Evolutionary conservation across 2,797 vertebrate species (phyloP), one percentile per base, ranked within the genome.

Genomic region (Antrozous pallidus): DNA sequence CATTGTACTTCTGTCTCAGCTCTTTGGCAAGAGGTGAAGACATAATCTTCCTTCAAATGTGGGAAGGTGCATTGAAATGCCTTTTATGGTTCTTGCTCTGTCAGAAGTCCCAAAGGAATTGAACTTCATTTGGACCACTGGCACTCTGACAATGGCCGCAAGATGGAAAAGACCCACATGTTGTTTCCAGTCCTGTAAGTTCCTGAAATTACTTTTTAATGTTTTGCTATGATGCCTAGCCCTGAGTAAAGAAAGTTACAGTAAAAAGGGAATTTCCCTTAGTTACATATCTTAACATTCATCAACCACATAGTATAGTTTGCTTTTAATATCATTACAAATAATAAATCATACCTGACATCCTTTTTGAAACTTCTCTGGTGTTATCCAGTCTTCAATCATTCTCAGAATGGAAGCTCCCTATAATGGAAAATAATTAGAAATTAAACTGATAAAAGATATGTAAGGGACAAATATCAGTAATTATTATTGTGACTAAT

Each of bases 361-460:
- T 86, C 99, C 99, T 61, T 98, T 96, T 97, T 98, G 98, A 97
- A 99, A 99, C 3, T 28, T 26, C 0, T 98, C 98, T 96, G 98
- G 98, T 17, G 99, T 99, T 95, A 99, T 98, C 99, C 99, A 99
- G 95, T 99, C 98, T 98, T 97, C 98, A 95, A 99, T 97, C 99
- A 99, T 99, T 96, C 99, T 98, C 91, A 99, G 98, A 96, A 99
- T 98, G 0, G 99, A 99, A 4, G 99, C 98, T 85, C 99, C 99
- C 99, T 99, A 47, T 18, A 56, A 80, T 88, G 40, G 92, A 85
- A 93, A 87, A 58, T 28, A 96, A 92, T 87, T 8, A 26, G 5
- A 31, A 38, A 54, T 75, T 69, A 84, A 93, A 51, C 22, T 26
- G 74, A 31, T 49, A 16, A 28, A 82, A 18, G 13, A 16, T 8